Base-by-base conservation (phyloP, 2,797 vertebrate species). In the Pangasius larnaudii region DNA sequence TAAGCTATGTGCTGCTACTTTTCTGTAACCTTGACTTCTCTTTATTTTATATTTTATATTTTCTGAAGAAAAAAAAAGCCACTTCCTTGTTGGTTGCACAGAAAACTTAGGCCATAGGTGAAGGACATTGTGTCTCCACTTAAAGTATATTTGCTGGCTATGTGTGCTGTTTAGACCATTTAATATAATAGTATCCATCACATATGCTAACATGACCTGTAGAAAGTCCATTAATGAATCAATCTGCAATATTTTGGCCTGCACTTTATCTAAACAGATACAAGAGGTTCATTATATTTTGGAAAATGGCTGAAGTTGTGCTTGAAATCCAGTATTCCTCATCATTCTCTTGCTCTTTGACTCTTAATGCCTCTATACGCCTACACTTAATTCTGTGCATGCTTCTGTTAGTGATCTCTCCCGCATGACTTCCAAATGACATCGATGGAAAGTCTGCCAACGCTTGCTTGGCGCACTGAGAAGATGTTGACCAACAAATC, bases 371-470 rank as follows among this genome's bases (percentile, higher is more conserved):
- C 88, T 81, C 69, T 80, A 42, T 53, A 74, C 71, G 80, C 58
- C 89, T 79, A 78, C 84, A 56, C 71, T 69, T 39, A 69, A 74
- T 84, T 83, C 82, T 69, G 49, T 13, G 30, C 80, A 81, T 59
- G 84, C 63, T 13, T 10, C 74, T 63, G 36, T 77, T 85, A 86
- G 75, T 80, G 85, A 88, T 88, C 84, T 89, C 86, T 89, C 79
- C 75, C 56, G 79, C 88, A 86, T 88, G 61, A 75, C 71, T 89
- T 91, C 61, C 86, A 86, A 88, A 87, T 86, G 81, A 91, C 36
- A 65, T 91, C 86, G 84, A 78, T 56, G 74, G 71, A 86, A 88
- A 84, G 87, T 49, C 87, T 85, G 85, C 87, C 89, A 89, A 14
- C 69, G 65, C 42, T 53, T 61, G 42, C 67, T 81, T 86, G 85